Evolutionary conservation across 1,140 invertebrate genomes (phyloP).

Genomic region (Cryptotermes secundus): DNA sequence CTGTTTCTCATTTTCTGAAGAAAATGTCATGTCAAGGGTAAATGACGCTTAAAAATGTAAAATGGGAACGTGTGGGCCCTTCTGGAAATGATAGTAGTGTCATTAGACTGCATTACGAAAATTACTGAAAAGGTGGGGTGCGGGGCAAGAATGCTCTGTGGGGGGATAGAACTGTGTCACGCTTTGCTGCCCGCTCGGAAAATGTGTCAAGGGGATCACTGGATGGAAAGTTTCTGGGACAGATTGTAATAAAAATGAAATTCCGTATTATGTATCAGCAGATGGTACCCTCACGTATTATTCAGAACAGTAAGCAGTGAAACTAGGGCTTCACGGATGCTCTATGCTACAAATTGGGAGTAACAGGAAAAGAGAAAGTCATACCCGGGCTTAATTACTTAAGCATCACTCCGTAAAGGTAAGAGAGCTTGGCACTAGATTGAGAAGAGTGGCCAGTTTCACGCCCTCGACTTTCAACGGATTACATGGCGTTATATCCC

Average conservation of each 20-base stretch:
- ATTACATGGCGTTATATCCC: too few species aligned
- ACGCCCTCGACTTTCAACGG: too few species aligned
- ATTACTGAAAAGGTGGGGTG: slow-evolving; percentile 6
- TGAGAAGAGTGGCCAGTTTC: too few species aligned
- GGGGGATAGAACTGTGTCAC: not conserved
- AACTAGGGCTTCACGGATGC: too few species aligned
- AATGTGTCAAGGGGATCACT: slow-evolving; percentile 3
- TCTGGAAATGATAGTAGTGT: slow-evolving; percentile 10
- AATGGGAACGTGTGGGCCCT: not conserved
- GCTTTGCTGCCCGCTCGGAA: not conserved
- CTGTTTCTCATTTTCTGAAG: not conserved
- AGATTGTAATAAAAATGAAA: not conserved
- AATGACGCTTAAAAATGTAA: slow-evolving; percentile 20
- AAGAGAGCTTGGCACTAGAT: too few species aligned
- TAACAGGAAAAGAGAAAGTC: too few species aligned
- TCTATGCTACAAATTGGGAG: too few species aligned
- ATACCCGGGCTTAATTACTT: too few species aligned
- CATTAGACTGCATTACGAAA: slow-evolving; percentile 2
- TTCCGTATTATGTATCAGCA: not conserved
- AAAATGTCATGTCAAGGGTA: not conserved
- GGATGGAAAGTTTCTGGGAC: not conserved
- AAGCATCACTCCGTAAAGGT: too few species aligned
- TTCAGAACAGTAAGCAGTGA: too few species aligned
- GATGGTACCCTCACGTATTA: too few species aligned
- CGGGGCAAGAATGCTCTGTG: not conserved